These are phyloP conservation scores for Corvus cornix DNA, from an alignment of 2,113 vertebrate genomes.

Conservation along the genomic window DNA sequence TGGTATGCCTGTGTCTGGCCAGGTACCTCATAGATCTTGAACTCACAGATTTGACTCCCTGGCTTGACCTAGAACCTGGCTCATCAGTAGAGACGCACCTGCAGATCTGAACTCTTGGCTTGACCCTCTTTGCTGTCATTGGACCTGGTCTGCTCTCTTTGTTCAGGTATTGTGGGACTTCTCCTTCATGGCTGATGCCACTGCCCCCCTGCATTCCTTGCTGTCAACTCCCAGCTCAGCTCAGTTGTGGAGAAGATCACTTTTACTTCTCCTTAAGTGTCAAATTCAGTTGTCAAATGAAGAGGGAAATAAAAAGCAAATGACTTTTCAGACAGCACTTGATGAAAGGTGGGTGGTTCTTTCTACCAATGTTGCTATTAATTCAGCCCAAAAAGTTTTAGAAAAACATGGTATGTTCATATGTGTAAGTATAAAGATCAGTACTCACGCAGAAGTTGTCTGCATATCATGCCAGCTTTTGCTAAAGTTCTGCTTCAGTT, in stretches of 20 bases:
- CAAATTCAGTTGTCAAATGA: neutral
- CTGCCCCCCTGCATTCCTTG: neutral
- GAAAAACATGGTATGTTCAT: neutral
- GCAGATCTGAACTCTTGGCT: neutral
- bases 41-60: neutral
- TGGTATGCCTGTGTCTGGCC: neutral
- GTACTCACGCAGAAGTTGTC: slow-evolving; percentile 91
- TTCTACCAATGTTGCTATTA: neutral
- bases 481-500: slow-evolving; percentile 91
- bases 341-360: slow-evolving; percentile 20
- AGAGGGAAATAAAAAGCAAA: neutral
- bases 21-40: neutral
- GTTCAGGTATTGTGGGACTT: neutral
- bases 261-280: neutral
- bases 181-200: neutral
- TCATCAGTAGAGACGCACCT: neutral
- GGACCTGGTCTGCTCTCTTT: neutral
- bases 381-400: neutral
- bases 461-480: slow-evolving; percentile 94
- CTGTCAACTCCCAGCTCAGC: neutral
- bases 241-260: neutral
- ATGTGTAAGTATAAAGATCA: neutral
- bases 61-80: neutral
- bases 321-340: slow-evolving; percentile 11
- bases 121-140: neutral